These are phyloP conservation scores for Actinemys pallida DNA, from an alignment of 2,113 vertebrate genomes.

Conservation along the genomic window DNA sequence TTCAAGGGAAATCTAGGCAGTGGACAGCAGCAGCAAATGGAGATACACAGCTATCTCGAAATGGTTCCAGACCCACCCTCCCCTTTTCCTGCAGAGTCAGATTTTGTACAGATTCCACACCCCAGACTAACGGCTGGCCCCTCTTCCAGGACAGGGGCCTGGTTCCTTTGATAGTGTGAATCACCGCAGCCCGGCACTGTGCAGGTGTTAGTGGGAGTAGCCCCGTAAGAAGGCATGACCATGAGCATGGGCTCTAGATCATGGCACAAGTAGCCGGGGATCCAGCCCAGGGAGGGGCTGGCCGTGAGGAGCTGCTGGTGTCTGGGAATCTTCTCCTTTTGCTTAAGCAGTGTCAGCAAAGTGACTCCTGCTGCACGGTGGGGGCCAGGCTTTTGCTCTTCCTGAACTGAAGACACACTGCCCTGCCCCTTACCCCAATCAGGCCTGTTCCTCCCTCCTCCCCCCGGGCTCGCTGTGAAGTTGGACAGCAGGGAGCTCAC, in stretches of 20 bases:
- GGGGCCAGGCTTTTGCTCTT: neutral
- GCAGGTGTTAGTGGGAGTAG: no score
- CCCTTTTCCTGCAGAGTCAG: neutral
- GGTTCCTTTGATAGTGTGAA: neutral
- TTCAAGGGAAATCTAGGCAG: neutral
- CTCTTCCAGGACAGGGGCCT: neutral
- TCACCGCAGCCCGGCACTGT: neutral
- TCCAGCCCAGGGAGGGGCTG: accelerated
- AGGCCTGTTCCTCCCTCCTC: neutral
- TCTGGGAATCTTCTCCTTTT: neutral
- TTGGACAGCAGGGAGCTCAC: accelerated
- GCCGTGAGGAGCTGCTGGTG: neutral
- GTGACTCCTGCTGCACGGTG: neutral
- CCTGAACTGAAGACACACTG: neutral
- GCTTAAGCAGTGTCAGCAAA: neutral
- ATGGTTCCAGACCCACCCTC: neutral
- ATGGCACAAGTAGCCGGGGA: neutral
- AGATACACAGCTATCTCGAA: neutral
- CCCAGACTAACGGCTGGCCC: neutral
- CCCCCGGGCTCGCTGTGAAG: accelerated
- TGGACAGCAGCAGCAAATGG: neutral
- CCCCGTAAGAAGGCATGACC: accelerated
- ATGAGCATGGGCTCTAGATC: neutral
- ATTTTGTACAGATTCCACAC: neutral
- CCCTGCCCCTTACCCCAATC: no score